Evolutionary conservation across 2,113 vertebrate species (phyloP).

Genomic region (Lepus americanus): DNA sequence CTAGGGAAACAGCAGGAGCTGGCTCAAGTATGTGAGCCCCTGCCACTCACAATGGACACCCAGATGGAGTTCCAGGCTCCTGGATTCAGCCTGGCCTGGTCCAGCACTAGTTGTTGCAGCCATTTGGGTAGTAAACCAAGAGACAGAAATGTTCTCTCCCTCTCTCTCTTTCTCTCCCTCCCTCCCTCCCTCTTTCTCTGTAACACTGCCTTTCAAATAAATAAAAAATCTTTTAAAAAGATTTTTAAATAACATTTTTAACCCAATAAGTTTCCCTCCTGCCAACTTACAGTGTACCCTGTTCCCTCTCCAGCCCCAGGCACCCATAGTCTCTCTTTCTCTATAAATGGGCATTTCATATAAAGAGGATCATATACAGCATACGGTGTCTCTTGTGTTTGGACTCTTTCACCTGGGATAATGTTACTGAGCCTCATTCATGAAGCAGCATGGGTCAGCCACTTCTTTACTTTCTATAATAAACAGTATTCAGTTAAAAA

Average conservation of each 20-base stretch:
- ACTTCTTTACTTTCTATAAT: background rate
- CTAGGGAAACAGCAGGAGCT: too few species aligned
- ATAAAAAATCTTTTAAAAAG: too few species aligned
- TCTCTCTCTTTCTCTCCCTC: background rate
- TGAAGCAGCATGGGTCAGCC: background rate
- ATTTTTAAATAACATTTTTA: background rate
- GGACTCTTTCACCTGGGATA: background rate
- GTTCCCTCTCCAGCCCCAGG: background rate
- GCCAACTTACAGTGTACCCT: background rate
- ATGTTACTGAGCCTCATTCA: background rate
- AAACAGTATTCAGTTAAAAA: background rate
- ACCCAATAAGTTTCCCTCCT: background rate
- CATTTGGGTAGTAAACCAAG: too few species aligned
- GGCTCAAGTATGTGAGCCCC: too few species aligned
- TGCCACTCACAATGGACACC: too few species aligned
- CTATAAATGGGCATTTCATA: background rate
- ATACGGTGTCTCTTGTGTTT: background rate
- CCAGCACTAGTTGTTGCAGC: too few species aligned
- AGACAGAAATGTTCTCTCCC: too few species aligned
- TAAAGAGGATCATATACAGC: background rate
- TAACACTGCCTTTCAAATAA: too few species aligned
- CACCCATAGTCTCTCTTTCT: slow-evolving; percentile 2
- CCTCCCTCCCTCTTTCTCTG: background rate
- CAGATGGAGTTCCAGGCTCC: too few species aligned
- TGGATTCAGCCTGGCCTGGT: too few species aligned